Conservation (phyloP, 2,113 vertebrate genomes). For the Lepidothrix coronata region DNA sequence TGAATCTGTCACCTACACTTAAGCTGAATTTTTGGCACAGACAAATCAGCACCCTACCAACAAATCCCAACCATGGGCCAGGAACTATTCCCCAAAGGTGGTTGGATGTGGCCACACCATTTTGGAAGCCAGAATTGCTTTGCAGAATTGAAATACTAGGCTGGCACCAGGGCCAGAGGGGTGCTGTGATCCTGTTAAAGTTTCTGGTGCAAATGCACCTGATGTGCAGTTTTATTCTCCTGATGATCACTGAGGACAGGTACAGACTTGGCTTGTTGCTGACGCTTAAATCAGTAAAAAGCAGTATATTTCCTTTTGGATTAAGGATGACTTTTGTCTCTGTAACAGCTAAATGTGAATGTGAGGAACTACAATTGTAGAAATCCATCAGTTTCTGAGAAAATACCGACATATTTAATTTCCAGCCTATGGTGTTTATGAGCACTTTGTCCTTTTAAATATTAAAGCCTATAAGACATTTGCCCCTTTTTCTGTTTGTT, state of each 20-base stretch:
- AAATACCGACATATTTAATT: neutral
- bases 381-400: neutral
- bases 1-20: neutral
- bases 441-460: neutral
- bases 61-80: neutral
- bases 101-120: fast-evolving
- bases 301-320: neutral
- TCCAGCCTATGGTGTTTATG: neutral
- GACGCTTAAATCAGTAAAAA: neutral
- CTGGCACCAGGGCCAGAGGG: neutral
- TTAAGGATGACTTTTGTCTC: neutral
- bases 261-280: neutral
- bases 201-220: neutral
- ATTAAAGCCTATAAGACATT: neutral
- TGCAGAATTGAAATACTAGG: neutral
- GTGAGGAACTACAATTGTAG: neutral
- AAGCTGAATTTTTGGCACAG: neutral
- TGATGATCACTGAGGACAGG: neutral
- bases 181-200: neutral
- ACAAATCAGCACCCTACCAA: neutral
- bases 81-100: neutral
- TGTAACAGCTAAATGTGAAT: neutral
- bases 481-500: neutral
- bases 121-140: neutral
- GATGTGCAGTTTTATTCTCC: neutral